phyloP scores from a whole-genome alignment of 2,888 invertebrate genomes.

The Sarcophaga caerulescens region DNA sequence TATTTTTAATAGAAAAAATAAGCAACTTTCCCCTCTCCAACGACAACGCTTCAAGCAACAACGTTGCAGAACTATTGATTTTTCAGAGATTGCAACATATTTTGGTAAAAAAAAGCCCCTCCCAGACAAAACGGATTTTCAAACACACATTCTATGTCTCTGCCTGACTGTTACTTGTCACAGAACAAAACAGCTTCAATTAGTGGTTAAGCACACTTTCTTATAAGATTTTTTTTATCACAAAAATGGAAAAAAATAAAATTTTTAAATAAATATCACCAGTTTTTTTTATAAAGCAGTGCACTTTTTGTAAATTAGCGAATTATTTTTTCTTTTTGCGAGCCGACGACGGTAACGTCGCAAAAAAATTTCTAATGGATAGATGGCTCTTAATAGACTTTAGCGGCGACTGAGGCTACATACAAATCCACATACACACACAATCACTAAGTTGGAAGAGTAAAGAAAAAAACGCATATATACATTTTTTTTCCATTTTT shows the following conservation, averaged over 20 bases:
- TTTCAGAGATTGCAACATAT: slow-evolving; percentile 65
- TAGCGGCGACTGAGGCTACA: slow-evolving; percentile 59
- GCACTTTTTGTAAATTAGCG: slow-evolving; percentile 32
- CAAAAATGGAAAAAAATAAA: slow-evolving; percentile 3
- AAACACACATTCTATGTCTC: background rate
- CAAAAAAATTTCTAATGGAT: slow-evolving; percentile 65
- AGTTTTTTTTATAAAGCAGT: slow-evolving; percentile 21
- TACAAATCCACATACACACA: slow-evolving; percentile 54
- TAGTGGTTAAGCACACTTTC: background rate
- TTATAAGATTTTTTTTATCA: slow-evolving; percentile 1
- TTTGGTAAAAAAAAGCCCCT: slow-evolving; percentile 56
- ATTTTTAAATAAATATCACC: background rate
- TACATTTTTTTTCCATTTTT: slow-evolving; percentile 62
- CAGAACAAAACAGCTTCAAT: background rate
- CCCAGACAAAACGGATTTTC: slow-evolving; percentile 38
- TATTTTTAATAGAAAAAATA: slow-evolving; percentile 12
- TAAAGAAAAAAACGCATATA: slow-evolving; percentile 51
- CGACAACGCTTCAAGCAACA: slow-evolving; percentile 23
- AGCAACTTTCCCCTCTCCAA: slow-evolving; percentile 25
- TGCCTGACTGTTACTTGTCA: background rate
- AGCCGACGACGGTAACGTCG: slow-evolving; percentile 63
- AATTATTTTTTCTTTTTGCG: slow-evolving; percentile 37
- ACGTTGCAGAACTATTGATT: slow-evolving; percentile 65
- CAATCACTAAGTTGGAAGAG: slow-evolving; percentile 48
- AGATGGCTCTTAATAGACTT: slow-evolving; percentile 40